Evolutionary conservation across 35 echinoderm and acorn worm genomes (phyloP), one percentile per base, ranked within the genome.

Genomic region (Ophioderma brevispina): DNA sequence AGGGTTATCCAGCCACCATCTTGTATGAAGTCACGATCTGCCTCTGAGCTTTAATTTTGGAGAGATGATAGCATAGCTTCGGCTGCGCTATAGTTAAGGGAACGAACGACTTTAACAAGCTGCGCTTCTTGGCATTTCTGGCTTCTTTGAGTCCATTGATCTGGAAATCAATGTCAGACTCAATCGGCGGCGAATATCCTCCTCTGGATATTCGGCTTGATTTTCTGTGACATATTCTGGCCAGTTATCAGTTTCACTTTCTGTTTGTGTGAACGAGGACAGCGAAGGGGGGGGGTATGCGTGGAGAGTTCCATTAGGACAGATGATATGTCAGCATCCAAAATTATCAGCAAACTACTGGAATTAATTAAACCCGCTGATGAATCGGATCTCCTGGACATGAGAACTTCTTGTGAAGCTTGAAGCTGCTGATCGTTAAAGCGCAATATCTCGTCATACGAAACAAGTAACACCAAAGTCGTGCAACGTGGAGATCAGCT

Each of bases 321-420:
- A 0, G 93, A 95, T 18, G 89, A 56, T 37, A 91, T 95, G 36
- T 95, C 32, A 15, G 93, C 39, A 92, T 95, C n/a, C 88, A 77
- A 95, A 95, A 78, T 95, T 95, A 38, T 95, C 89, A 37, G 43
- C 89, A 0, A 95, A 55, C 64, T 82, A 63, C 75, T 91, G 93
- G n/a, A n/a, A n/a, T n/a, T n/a, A 19, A 95, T 82, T 4, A 95
- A n/a, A 0, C 88, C 84, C 31, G 42, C 46, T 36, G 33, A 13
- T 31, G 79, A 18, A 77, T 77, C 63, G 11, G 87, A 90, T 49
- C 78, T 19, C 34, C 87, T 1, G 52, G 63, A 33, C 82, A 37
- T 18, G 11, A 43, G 33, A 40, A 39, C 1, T 84, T 33, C 75
- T 84, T 6, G 80, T 38, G 46, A 87, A 64, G 38, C 32, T 64